phyloP scores from a whole-genome alignment of 2,888 invertebrate genomes.

The Caenorhabditis japonica region DNA sequence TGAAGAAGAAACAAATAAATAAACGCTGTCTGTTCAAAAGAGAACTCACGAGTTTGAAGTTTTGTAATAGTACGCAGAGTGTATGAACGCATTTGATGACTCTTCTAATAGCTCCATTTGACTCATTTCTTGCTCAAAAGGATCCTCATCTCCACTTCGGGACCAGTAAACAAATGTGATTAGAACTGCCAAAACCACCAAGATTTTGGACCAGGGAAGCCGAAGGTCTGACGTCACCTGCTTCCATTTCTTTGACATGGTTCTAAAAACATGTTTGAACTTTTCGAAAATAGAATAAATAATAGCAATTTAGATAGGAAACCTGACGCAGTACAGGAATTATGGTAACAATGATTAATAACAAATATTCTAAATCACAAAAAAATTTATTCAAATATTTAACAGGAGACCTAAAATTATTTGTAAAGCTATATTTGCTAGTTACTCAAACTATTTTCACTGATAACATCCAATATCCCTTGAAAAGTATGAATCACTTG shows the following conservation, averaged over 20 bases:
- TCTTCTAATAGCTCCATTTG: constrained; percentile 18
- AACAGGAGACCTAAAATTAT: no score
- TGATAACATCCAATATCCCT: constrained; percentile 47
- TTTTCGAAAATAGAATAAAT: no score
- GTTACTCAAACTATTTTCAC: no score
- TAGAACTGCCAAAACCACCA: not conserved
- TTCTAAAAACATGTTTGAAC: no score
- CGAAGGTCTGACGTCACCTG: constrained; percentile 13
- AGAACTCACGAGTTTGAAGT: constrained; percentile 33
- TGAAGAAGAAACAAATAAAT: constrained; percentile 5
- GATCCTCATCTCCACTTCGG: not conserved
- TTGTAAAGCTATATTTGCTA: no score
- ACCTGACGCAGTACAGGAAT: no score
- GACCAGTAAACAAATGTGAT: constrained; percentile 3
- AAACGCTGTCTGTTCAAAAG: no score
- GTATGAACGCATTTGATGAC: constrained; percentile 26
- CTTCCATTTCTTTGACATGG: constrained; percentile 12
- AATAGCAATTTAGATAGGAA: no score
- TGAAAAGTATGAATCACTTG: constrained; percentile 17
- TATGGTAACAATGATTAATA: no score
- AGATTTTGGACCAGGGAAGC: constrained; percentile 13
- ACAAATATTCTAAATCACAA: no score
- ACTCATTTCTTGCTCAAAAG: constrained; percentile 19
- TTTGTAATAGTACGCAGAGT: constrained; percentile 20
- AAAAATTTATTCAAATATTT: no score